phyloP scores from a whole-genome alignment of 1,140 invertebrate genomes.

The Drosophila nigrodunni region DNA sequence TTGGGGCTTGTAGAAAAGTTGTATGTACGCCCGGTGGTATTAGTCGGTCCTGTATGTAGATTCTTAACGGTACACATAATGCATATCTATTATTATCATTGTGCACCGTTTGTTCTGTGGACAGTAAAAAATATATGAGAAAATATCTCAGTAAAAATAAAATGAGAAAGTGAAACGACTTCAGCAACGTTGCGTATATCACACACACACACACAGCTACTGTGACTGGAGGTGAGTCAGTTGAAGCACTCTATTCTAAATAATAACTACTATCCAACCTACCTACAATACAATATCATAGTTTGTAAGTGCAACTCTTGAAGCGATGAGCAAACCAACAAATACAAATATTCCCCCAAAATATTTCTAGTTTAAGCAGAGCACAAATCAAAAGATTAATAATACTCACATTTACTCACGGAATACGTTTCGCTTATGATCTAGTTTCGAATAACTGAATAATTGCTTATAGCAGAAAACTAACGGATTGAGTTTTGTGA shows the following conservation, averaged over 20 bases:
- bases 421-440: not conserved
- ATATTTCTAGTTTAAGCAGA: slow-evolving; percentile 24
- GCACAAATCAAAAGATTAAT: not conserved
- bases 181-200: slow-evolving; percentile 42
- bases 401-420: slow-evolving; percentile 4
- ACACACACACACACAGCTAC: slow-evolving; percentile 63
- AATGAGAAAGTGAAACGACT: slow-evolving; percentile 25
- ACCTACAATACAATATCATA: slow-evolving; percentile 40
- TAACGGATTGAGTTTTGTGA: no score
- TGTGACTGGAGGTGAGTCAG: slow-evolving; percentile 78
- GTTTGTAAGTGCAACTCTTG: slow-evolving; percentile 25
- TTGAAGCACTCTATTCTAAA: slow-evolving; percentile 80
- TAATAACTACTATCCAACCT: slow-evolving; percentile 58
- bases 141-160: not conserved
- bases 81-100: slow-evolving; percentile 3
- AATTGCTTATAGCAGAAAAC: no score
- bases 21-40: slow-evolving; percentile 58
- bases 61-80: slow-evolving; percentile 40
- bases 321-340: not conserved
- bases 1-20: slow-evolving; percentile 69
- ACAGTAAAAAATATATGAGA: not conserved
- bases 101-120: slow-evolving; percentile 34
- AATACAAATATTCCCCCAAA: not conserved
- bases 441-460: not conserved
- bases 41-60: slow-evolving; percentile 58